These are phyloP conservation scores for Henricia sp. DNA, from an alignment of 53 echinoderm and acorn worm genomes.

Conservation along the genomic window DNA sequence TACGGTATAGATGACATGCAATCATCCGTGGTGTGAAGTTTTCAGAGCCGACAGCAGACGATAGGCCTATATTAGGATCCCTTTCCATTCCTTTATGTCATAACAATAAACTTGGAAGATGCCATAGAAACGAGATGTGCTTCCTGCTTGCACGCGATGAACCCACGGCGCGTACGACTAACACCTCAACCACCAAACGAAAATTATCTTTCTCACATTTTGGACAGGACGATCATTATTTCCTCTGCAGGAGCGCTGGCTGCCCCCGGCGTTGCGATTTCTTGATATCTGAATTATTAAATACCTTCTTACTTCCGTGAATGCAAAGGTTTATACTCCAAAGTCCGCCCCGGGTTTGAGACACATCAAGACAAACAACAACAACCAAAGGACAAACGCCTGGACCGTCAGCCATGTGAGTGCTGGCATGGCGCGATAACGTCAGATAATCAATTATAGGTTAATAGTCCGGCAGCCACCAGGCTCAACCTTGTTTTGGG, in stretches of 20 bases:
- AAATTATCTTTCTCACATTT: constrained; percentile 44
- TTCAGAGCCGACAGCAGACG: too few relatives aligned
- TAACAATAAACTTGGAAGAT: too few relatives aligned
- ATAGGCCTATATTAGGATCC: too few relatives aligned
- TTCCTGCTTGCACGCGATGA: background rate
- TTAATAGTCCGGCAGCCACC: too few relatives aligned
- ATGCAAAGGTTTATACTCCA: background rate
- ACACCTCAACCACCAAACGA: constrained; percentile 25
- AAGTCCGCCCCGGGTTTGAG: background rate
- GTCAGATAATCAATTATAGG: too few relatives aligned
- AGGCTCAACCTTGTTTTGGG: too few relatives aligned
- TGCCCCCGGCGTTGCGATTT: constrained; percentile 13
- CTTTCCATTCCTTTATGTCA: too few relatives aligned
- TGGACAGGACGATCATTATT: background rate
- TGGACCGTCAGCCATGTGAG: background rate
- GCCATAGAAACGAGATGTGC: background rate
- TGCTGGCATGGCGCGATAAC: constrained; percentile 9
- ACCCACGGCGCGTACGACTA: background rate
- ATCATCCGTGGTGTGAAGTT: too few relatives aligned
- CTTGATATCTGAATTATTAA: constrained; percentile 40
- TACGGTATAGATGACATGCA: too few relatives aligned
- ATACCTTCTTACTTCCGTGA: background rate
- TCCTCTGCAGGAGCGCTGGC: background rate
- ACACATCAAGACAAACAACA: background rate
- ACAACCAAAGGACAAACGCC: too few relatives aligned